Evolutionary conservation across 2,888 invertebrate species (phyloP).

Genomic region (Ectobius pallidus): DNA sequence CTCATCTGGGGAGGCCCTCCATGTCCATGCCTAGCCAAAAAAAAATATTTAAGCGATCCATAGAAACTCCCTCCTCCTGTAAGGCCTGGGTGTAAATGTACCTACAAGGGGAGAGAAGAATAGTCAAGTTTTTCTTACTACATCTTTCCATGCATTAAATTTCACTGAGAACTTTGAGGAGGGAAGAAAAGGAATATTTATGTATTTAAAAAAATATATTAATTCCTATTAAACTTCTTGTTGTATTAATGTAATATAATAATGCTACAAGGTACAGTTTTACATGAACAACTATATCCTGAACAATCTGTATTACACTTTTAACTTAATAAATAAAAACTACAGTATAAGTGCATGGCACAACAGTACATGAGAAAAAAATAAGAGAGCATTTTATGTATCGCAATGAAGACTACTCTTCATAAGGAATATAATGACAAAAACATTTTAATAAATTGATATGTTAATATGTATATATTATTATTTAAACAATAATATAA

Average conservation of each 20-base stretch:
- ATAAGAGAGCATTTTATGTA: neutral
- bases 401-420: no score
- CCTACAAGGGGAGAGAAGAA: no score
- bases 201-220: no score
- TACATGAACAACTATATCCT: neutral
- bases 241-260: neutral
- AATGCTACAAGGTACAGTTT: neutral
- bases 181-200: no score
- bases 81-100: no score
- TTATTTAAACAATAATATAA: neutral
- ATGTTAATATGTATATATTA: neutral
- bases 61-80: no score
- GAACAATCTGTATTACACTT: neutral
- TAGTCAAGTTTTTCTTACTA: no score
- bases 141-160: no score
- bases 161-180: no score
- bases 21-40: no score
- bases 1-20: no score
- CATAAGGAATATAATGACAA: neutral
- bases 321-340: neutral
- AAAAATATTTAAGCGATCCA: no score
- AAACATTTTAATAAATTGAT: neutral
- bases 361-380: neutral
- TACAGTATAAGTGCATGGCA: neutral
- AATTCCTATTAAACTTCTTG: neutral